Percentiles rank a stretch among this genome's conserved stretches.
These are phyloP conservation scores for Silvanus unidentatus DNA, from an alignment of 2,888 invertebrate genomes.

Conservation along the genomic window DNA sequence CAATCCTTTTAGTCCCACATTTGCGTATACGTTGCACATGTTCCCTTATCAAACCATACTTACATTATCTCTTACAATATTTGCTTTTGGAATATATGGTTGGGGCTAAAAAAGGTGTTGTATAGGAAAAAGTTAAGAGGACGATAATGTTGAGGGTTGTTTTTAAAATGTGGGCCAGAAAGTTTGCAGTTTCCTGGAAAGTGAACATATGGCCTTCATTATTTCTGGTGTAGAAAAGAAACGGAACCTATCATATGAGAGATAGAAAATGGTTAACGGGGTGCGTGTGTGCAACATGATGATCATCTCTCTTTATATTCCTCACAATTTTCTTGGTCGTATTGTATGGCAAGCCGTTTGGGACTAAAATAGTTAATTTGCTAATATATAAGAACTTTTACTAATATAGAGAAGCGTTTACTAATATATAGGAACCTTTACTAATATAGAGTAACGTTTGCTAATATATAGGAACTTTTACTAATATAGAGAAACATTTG, in stretches of 20 bases:
- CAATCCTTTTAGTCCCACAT: too few species aligned
- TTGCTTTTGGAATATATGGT: not conserved
- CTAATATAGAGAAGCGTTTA: too few species aligned
- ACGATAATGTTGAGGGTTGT: constrained; percentile 4
- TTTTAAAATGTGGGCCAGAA: constrained; percentile 32
- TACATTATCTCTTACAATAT: too few species aligned
- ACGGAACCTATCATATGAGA: not conserved
- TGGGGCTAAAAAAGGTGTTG: not conserved
- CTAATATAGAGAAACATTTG: too few species aligned
- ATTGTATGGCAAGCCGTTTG: too few species aligned
- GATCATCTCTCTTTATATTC: not conserved
- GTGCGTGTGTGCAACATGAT: constrained; percentile 10
- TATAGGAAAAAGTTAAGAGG: not conserved
- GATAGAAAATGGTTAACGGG: constrained; percentile 11
- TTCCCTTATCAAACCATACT: too few species aligned
- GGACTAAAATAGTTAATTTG: too few species aligned
- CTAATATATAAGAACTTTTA: too few species aligned
- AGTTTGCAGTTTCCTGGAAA: constrained; percentile 38
- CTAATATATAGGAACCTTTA: too few species aligned
- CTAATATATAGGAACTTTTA: too few species aligned
- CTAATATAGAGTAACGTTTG: too few species aligned
- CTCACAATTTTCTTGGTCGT: not conserved
- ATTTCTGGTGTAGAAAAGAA: constrained; percentile 28
- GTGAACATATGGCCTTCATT: constrained; percentile 38
- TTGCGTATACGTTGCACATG: too few species aligned